Percentiles rank a stretch among this genome's conserved stretches.
Evolutionary conservation across 2,113 vertebrate genomes (phyloP).

Genomic region (Rutilus rutilus): DNA sequence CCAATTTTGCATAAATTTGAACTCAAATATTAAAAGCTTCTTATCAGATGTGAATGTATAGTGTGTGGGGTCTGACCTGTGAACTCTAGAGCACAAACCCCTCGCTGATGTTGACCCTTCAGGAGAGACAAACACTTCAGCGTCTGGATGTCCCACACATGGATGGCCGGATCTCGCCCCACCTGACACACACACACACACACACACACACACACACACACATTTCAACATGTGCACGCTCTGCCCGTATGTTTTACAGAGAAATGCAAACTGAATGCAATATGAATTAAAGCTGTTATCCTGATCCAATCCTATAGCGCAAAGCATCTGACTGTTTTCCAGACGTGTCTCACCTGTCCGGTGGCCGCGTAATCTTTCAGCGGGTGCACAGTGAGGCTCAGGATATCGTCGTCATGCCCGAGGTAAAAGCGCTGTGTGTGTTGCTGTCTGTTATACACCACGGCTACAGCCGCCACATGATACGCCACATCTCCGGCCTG

Average conservation of each 20-base stretch:
- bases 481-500: conserved; percentile 92
- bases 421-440: conserved; percentile 94
- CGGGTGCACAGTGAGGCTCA: conserved; percentile 89
- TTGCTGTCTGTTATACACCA: conserved; percentile 88
- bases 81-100: conserved; percentile 96
- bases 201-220: neutral
- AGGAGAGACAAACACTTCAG: conserved; percentile 93
- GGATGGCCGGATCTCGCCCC: conserved; percentile 92
- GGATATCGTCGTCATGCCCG: conserved; percentile 94
- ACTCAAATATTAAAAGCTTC: neutral
- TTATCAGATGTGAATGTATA: neutral
- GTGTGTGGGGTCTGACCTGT: conserved; percentile 77
- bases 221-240: neutral
- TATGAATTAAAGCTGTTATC: neutral
- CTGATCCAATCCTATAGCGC: neutral
- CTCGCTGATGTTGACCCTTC: conserved; percentile 89
- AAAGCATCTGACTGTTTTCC: too few species aligned
- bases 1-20: neutral
- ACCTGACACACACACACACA: conserved; percentile 73
- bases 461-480: conserved; percentile 90
- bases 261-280: neutral
- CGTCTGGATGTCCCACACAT: conserved; percentile 93
- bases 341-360: conserved; percentile 80
- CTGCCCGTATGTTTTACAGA: neutral
- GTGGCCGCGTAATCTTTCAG: conserved; percentile 92